Base-by-base conservation (phyloP, 1,140 invertebrate species). In the Lepidurus arcticus region DNA sequence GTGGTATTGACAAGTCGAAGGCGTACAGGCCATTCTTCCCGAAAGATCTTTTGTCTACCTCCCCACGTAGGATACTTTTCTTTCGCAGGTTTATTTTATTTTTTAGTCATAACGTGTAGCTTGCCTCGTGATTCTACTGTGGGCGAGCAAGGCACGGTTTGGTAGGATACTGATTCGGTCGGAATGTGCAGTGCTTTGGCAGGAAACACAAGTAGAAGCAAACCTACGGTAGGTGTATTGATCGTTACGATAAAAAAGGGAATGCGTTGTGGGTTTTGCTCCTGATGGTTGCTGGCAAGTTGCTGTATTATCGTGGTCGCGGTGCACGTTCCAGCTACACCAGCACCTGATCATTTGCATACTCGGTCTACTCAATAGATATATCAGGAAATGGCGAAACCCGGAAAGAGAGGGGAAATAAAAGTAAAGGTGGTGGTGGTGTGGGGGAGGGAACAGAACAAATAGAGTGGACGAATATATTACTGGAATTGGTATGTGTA, bases 331-430 rank as follows among this genome's bases (percentile, higher is more conserved):
- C 13, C 16, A 7, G 16, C 53, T n/a, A 13, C 16, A 65, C 4
- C 53, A 7, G 53, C 53, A 65, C 53, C 53, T 65, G 53, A 65
- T 65, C 53, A 65, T 65, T 65, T 65, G 53, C 53, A 65, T 65
- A 65, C 21, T 65, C 16, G n/a, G 7, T 65, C 5, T 65, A 21
- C 9, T 13, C 7, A 21, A 65, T 65, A 47, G 16, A 65, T 65
- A 9, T 65, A 65, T 65, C 53, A 65, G n/a, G 53, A 16, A 65
- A 65, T 7, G 45, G 45, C 45, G 16, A 1, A 21, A 65, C 13
- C 53, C 53, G 13, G 53, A 16, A 65, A 65, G 21, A 21, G 13
- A 65, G 16, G 53, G 13, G 34, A 34, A 34, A 34, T 34, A 4
- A 34, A 34, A 34, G 34, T 4, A 34, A 34, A 34, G 34, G 34